A percentile compares a stretch with the other conserved stretches of the same genome.
Evolutionary conservation across 2,797 vertebrate species (phyloP).

Genomic region (Nyctibius grandis): DNA sequence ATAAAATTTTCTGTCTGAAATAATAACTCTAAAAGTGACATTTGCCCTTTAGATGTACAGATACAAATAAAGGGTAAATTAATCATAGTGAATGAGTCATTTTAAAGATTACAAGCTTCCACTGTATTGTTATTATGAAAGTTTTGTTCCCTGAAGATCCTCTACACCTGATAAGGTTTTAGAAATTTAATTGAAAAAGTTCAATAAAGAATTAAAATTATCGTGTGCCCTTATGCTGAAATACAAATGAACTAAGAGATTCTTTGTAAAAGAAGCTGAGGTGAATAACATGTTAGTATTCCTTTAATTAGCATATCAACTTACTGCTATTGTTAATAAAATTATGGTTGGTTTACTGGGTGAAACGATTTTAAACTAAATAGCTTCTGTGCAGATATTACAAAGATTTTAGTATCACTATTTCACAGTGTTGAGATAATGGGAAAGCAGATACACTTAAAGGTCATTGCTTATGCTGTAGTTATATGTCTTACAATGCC

Average conservation of each 20-base stretch:
- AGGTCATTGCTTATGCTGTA: conserved; percentile 68
- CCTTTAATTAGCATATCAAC: conserved; percentile 54
- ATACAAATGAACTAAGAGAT: conserved; percentile 39
- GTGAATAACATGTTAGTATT: conserved; percentile 39
- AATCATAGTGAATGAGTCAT: conserved; percentile 53
- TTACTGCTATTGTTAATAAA: conserved; percentile 66
- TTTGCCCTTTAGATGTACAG: conserved; percentile 64
- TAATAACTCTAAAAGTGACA: conserved; percentile 46
- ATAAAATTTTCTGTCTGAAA: conserved; percentile 36
- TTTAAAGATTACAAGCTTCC: conserved; percentile 57
- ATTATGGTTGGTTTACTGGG: conserved; percentile 56
- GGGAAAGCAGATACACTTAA: conserved; percentile 47
- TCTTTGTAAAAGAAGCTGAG: conserved; percentile 32
- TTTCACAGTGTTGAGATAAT: conserved; percentile 63
- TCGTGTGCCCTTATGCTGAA: conserved; percentile 15
- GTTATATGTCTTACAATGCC: conserved; percentile 51
- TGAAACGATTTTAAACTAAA: conserved; percentile 70
- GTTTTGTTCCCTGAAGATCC: conserved; percentile 32
- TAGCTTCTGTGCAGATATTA: conserved; percentile 59
- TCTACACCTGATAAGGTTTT: conserved; percentile 54
- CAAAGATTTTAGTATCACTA: conserved; percentile 48
- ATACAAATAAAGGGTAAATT: conserved; percentile 65
- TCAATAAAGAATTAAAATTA: conserved; percentile 69
- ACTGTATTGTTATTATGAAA: conserved; percentile 17
- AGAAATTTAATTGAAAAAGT: conserved; percentile 70